Evolutionary conservation across 2,113 vertebrate genomes (phyloP).

Genomic region (Origma solitaria): DNA sequence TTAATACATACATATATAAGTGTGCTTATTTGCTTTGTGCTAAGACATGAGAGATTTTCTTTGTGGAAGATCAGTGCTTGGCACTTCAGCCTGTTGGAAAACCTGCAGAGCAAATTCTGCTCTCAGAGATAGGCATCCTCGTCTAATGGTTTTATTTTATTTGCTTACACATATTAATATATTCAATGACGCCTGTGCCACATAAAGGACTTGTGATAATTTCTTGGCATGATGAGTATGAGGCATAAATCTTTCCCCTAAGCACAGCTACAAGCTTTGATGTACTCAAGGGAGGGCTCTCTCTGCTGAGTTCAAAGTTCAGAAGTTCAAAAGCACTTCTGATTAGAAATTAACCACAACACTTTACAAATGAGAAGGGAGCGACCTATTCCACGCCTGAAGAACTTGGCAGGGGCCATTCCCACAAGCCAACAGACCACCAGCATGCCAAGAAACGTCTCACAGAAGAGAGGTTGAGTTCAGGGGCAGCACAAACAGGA

Average conservation of each 20-base stretch:
- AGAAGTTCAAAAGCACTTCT: conserved; percentile 42
- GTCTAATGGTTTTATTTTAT: neutral
- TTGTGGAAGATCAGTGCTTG: neutral
- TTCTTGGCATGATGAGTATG: neutral
- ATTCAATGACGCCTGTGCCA: neutral
- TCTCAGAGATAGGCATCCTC: neutral
- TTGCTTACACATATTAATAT: neutral
- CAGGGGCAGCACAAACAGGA: neutral
- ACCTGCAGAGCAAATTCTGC: neutral
- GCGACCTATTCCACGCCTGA: neutral
- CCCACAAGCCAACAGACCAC: neutral
- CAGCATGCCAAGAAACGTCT: fast-evolving
- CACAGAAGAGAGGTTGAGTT: neutral
- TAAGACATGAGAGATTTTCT: neutral
- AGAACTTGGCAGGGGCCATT: neutral
- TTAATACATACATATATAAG: neutral
- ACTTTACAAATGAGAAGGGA: neutral
- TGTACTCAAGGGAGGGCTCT: neutral
- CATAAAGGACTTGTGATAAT: neutral
- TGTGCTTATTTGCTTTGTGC: neutral
- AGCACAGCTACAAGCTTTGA: neutral
- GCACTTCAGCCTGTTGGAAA: neutral
- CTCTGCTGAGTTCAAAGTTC: neutral
- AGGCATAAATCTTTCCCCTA: neutral
- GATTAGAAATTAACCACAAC: conserved; percentile 53